Percentiles rank a stretch among this genome's conserved stretches.
Evolutionary conservation across 2,113 vertebrate species (phyloP).

Genomic region (Clarias macrocephalus): DNA sequence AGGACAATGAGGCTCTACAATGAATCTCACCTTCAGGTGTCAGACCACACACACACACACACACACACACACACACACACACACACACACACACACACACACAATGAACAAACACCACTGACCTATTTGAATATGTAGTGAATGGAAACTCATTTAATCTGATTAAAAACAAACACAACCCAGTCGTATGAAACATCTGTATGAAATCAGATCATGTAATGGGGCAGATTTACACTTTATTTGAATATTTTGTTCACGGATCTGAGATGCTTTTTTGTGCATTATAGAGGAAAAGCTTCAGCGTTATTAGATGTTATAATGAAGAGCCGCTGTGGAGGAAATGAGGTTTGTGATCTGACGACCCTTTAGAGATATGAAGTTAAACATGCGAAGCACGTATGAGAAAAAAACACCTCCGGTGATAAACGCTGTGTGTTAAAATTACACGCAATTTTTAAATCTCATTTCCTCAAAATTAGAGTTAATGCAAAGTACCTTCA

Average conservation of each 20-base stretch:
- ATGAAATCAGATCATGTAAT: too few species aligned
- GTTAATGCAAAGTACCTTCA: background rate
- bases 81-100: background rate
- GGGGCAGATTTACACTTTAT: too few species aligned
- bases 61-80: constrained; percentile 18
- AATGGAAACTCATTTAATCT: background rate
- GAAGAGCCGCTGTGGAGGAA: background rate
- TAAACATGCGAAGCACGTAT: background rate
- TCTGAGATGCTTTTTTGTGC: background rate
- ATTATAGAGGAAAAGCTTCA: background rate
- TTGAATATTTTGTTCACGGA: background rate
- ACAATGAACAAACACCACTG: background rate
- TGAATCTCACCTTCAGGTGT: constrained; percentile 38
- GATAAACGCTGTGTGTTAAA: background rate
- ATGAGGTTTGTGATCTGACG: background rate
- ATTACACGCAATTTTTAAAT: background rate
- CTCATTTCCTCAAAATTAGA: background rate
- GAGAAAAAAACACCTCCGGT: background rate
- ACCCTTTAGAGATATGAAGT: background rate
- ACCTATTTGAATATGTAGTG: background rate
- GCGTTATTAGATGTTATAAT: background rate
- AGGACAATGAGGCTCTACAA: constrained; percentile 67
- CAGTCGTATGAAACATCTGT: too few species aligned
- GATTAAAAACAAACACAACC: too few species aligned
- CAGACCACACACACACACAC: constrained; percentile 17